A percentile compares a stretch with the other conserved stretches of the same genome.
Evolutionary conservation across 92 coral and sea anemone genomes (phyloP).

Genomic region (Epizoanthus scotinus): DNA sequence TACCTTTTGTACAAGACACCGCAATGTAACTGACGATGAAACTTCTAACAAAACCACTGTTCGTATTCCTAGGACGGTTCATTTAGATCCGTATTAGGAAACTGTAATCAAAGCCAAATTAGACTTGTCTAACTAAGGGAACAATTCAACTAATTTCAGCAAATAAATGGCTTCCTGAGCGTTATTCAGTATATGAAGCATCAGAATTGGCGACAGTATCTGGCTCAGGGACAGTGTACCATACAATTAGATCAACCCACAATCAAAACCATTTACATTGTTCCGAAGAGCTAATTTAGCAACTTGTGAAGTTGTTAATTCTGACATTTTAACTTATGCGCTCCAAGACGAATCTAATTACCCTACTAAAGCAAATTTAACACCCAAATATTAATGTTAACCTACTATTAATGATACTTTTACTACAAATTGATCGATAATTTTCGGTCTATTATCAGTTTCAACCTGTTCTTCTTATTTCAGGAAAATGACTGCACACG

Average conservation of each 20-base stretch:
- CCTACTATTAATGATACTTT: too few relatives aligned
- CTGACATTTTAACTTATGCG: neutral
- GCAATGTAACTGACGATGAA: neutral
- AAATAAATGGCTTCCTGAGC: neutral
- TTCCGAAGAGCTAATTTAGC: neutral
- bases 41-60: neutral
- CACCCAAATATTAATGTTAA: neutral
- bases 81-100: neutral
- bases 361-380: neutral
- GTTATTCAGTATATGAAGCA: neutral
- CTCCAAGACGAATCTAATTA: neutral
- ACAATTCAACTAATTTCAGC: neutral
- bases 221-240: neutral
- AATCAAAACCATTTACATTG: neutral
- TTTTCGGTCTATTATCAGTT: too few relatives aligned
- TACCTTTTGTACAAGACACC: too few relatives aligned
- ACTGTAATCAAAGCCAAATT: neutral
- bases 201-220: neutral
- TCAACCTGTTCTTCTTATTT: too few relatives aligned
- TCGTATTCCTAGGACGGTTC: neutral
- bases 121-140: neutral
- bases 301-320: neutral
- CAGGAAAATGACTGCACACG: too few relatives aligned
- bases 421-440: too few relatives aligned
- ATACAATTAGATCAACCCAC: conserved; percentile 4